phyloP scores from a whole-genome alignment of 2,797 vertebrate genomes.

The Pampus argenteus region DNA sequence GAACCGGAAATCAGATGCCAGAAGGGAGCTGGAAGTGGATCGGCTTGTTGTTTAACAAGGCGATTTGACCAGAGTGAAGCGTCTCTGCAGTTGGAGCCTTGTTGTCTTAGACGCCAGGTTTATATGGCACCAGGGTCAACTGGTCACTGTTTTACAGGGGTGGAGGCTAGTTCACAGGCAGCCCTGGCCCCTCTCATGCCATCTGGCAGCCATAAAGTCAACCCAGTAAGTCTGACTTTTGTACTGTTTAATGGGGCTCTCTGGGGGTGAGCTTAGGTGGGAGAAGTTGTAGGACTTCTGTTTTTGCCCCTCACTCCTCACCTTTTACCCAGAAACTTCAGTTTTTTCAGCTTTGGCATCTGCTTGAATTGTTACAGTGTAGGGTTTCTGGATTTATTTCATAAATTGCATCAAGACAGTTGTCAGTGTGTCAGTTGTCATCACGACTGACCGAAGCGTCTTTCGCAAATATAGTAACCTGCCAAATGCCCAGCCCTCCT shows the following conservation, averaged over 20 bases:
- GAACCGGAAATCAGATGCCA: slow-evolving; percentile 18
- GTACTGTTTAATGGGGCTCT: slow-evolving; percentile 70
- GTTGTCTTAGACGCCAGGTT: slow-evolving; percentile 80
- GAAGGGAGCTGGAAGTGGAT: too few relatives aligned
- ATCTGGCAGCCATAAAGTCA: slow-evolving; percentile 92
- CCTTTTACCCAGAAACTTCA: slow-evolving; percentile 59
- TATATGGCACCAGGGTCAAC: slow-evolving; percentile 87
- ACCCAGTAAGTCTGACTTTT: slow-evolving; percentile 82
- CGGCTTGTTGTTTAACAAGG: too few relatives aligned
- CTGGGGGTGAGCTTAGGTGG: slow-evolving; percentile 66
- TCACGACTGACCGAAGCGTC: slow-evolving; percentile 30
- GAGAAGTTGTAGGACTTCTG: slow-evolving; percentile 72
- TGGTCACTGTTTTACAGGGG: slow-evolving; percentile 84
- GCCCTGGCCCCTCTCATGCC: slow-evolving; percentile 77
- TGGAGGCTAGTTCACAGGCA: slow-evolving; percentile 81
- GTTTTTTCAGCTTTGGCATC: slow-evolving; percentile 75
- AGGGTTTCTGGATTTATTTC: not conserved
- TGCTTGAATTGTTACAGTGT: slow-evolving; percentile 35
- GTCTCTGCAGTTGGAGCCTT: slow-evolving; percentile 58
- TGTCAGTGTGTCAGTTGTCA: slow-evolving; percentile 38
- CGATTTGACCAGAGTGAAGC: slow-evolving; percentile 35
- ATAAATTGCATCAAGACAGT: not conserved
- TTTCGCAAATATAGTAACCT: slow-evolving; percentile 25
- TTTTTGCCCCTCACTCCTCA: slow-evolving; percentile 67
- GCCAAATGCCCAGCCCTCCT: slow-evolving; percentile 30